phyloP scores from a whole-genome alignment of 92 coral and sea anemone genomes.

The Metridium senile region DNA sequence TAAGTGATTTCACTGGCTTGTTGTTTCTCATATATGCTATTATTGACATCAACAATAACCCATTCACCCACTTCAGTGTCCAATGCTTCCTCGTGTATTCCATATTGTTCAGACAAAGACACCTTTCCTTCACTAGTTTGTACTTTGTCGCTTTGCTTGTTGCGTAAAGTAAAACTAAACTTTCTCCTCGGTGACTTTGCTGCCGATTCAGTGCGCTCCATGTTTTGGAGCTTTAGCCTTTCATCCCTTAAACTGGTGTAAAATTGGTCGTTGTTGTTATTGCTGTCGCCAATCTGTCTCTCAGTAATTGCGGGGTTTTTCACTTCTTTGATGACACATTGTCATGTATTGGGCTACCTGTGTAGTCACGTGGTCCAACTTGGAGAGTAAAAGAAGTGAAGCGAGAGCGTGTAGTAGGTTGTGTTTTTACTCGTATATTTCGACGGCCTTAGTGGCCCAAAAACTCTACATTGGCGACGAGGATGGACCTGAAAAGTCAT shows the following conservation, averaged over 20 bases:
- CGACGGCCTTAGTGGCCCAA: too few species aligned
- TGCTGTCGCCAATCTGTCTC: too few species aligned
- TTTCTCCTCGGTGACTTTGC: background rate
- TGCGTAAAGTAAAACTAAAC: background rate
- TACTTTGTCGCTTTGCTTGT: background rate
- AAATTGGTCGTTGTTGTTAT: background rate
- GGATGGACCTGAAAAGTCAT: too few species aligned
- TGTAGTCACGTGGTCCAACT: too few species aligned
- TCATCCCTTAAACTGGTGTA: conserved; percentile 11
- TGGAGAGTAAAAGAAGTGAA: too few species aligned
- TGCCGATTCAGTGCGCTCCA: background rate
- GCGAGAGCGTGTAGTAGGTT: too few species aligned
- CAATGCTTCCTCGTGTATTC: conserved; percentile 21
- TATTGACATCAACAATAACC: conserved; percentile 10
- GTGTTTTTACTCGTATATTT: too few species aligned
- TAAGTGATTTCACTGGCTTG: conserved; percentile 9
- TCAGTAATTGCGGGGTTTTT: too few species aligned
- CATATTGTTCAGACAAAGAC: background rate
- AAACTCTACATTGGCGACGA: too few species aligned
- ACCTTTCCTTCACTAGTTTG: background rate
- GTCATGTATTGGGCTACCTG: too few species aligned
- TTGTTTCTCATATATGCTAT: conserved; percentile 16
- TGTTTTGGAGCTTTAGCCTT: background rate
- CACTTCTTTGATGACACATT: too few species aligned
- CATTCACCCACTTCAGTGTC: conserved; percentile 22